Evolutionary conservation across 2,797 vertebrate genomes (phyloP).

Genomic region (Xyrichtys novacula): DNA sequence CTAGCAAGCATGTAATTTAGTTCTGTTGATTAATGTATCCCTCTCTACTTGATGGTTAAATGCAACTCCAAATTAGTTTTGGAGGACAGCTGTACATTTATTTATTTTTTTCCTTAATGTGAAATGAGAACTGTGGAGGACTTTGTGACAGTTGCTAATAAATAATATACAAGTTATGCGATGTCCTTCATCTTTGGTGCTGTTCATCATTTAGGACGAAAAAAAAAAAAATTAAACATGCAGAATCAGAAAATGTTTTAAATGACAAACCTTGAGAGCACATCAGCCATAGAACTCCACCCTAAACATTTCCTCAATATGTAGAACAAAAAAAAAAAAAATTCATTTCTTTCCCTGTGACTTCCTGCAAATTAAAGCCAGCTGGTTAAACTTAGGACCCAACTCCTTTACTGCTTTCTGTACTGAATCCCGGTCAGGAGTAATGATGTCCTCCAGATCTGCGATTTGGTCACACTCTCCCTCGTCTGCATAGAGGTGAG

Average conservation of each 20-base stretch:
- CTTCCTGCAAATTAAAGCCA: constrained; percentile 60
- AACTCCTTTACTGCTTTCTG: constrained; percentile 40
- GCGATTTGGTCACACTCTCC: background rate
- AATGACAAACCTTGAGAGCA: background rate
- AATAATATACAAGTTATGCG: constrained; percentile 51
- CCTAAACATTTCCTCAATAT: too few relatives aligned
- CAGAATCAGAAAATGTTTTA: background rate
- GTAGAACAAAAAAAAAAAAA: background rate
- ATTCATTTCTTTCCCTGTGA: background rate
- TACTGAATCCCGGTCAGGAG: constrained; percentile 13
- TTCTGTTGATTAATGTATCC: constrained; percentile 10
- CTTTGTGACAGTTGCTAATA: constrained; percentile 66
- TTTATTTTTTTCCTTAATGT: constrained; percentile 8
- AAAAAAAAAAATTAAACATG: background rate
- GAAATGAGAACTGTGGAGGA: constrained; percentile 52
- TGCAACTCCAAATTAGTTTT: constrained; percentile 37
- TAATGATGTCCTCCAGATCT: constrained; percentile 58
- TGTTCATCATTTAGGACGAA: background rate
- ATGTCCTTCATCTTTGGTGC: background rate
- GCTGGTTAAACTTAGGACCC: constrained; percentile 51
- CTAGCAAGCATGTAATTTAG: constrained; percentile 16
- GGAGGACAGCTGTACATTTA: constrained; percentile 33
- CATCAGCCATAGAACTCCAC: background rate
- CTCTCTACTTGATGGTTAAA: constrained; percentile 32
- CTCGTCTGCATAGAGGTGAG: constrained; percentile 61